Evolutionary conservation across 2,113 vertebrate genomes (phyloP), one percentile per base, ranked within the genome.

Genomic region (Ondatra zibethicus): DNA sequence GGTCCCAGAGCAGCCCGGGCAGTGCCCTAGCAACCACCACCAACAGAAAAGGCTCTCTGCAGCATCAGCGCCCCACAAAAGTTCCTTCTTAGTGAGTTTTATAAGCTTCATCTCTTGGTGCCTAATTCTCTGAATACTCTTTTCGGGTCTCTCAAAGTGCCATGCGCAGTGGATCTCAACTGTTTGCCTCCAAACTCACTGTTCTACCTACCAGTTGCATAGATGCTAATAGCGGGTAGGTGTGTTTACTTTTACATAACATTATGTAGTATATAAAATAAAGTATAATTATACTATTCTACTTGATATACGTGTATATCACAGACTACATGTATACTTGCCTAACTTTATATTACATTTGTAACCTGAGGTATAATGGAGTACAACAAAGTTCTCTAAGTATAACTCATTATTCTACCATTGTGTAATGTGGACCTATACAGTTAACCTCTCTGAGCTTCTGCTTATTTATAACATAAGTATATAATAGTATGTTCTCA

Each of bases 331-430:
- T 58, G n/a, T 88, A 50, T 89, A 11, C 55, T 12, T 77, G 73
- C 92, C 73, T 82, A 89, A 73, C 50, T 95, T 52, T 68, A 36
- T 65, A 19, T 82, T 89, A 23, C 78, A 21, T 92, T 81, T 92
- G 39, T 92, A 95, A 89, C 7, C 23, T 84, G 19, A 93, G 72
- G 88, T 73, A 61, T 77, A 68, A 80, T 77, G 29, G 55, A 68
- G 16, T 89, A 19, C 81, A 89, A 23, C 25, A 52, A 89, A 63
- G 42, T 25, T 77, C 5, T 63, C 81, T 63, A 52, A 89, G 36
- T 97, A 58, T 63, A 87, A 91, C 89, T 96, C 31, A 50, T 92
- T 75, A 65, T 33, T 78, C 27, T 70, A n/a, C 33, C 27, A 55
- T n/a, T n/a, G 33, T 91, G 42, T 92, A 72, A 89, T 52, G 16